These are phyloP conservation scores for Tragopan temminckii DNA, from an alignment of 2,797 vertebrate species.

Conservation along the genomic window DNA sequence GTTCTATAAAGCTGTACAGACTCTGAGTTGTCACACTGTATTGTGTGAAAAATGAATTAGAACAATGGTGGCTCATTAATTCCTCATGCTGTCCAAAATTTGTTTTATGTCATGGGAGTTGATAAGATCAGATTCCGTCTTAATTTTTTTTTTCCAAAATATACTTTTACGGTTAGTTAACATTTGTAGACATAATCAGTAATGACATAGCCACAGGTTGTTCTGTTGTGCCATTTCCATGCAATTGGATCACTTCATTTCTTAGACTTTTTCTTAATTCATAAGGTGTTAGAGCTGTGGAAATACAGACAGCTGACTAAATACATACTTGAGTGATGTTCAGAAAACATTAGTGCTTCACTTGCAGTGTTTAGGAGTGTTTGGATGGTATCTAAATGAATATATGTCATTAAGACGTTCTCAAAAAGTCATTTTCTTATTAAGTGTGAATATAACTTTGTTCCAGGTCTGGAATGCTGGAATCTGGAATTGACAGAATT, in stretches of 20 bases:
- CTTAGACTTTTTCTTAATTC: not conserved
- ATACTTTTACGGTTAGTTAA: not conserved
- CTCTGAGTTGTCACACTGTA: not conserved
- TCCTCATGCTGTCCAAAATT: rapidly evolving
- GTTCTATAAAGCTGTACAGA: not conserved
- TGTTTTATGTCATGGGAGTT: not conserved
- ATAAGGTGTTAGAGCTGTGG: not conserved
- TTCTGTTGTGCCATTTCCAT: not conserved
- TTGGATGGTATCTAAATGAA: not conserved
- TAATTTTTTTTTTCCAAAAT: not conserved
- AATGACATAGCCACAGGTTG: not conserved
- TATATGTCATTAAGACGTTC: not conserved
- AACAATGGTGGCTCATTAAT: rapidly evolving
- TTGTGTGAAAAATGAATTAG: not conserved
- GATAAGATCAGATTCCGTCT: not conserved
- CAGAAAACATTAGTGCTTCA: not conserved
- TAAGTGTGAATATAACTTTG: slow-evolving; percentile 30
- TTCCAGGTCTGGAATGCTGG: slow-evolving; percentile 96
- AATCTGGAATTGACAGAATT: slow-evolving; percentile 97
- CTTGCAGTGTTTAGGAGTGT: not conserved
- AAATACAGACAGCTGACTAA: not conserved
- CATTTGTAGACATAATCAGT: not conserved
- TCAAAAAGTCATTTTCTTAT: not conserved
- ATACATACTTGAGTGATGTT: not conserved
- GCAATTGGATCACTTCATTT: not conserved